phyloP scores from a whole-genome alignment of 2,113 vertebrate species.

The Nothoprocta pentlandii region DNA sequence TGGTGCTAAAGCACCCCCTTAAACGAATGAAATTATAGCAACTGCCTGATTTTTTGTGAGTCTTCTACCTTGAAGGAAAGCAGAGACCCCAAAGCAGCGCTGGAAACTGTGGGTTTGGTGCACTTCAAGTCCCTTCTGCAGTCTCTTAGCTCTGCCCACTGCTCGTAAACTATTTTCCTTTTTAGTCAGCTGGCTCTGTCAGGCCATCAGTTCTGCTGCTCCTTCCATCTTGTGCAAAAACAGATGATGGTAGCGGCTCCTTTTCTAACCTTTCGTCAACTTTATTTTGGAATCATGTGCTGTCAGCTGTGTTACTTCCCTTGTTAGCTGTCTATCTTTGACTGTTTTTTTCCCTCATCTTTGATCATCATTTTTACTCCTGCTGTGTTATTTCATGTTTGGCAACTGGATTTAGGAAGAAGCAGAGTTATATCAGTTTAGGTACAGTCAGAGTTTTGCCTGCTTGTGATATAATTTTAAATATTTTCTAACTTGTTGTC shows the following conservation, averaged over 20 bases:
- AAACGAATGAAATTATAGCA: neutral
- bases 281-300: neutral
- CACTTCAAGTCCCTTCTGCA: neutral
- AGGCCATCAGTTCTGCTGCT: accelerated
- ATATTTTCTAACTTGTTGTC: neutral
- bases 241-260: neutral
- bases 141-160: neutral
- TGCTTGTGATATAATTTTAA: neutral
- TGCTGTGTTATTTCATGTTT: neutral
- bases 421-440: neutral
- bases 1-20: neutral
- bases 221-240: neutral
- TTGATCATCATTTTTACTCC: neutral
- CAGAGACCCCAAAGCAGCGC: neutral
- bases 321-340: neutral
- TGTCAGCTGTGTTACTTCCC: accelerated
- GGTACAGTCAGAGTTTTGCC: neutral
- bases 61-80: neutral
- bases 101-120: neutral
- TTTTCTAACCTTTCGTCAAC: neutral
- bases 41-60: neutral
- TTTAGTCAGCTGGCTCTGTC: neutral
- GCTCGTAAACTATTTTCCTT: neutral
- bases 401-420: neutral
- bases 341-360: neutral